Evolutionary conservation across 2,888 invertebrate species (phyloP).

Genomic region (Mellilla xanthometata): DNA sequence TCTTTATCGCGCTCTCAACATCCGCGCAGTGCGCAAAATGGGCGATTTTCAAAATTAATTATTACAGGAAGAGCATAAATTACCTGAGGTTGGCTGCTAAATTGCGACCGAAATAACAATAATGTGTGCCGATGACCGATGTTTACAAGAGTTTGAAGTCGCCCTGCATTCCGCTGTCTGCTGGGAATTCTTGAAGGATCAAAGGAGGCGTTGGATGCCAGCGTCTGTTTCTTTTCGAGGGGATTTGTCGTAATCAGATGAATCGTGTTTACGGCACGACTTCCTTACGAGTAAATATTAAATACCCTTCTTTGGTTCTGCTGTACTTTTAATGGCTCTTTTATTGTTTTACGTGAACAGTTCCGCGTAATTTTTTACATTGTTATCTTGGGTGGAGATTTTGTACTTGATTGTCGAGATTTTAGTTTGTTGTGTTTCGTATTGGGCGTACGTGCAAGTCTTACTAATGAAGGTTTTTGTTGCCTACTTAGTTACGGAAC

Average conservation of each 20-base stretch:
- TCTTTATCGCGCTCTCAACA: slow-evolving; percentile 13
- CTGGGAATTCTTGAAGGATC: slow-evolving; percentile 60
- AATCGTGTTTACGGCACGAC: slow-evolving; percentile 57
- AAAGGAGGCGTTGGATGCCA: slow-evolving; percentile 54
- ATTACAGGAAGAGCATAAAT: slow-evolving; percentile 33
- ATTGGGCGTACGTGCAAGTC: too few species aligned
- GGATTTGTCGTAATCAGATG: slow-evolving; percentile 65
- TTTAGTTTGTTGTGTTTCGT: background rate
- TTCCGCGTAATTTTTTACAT: slow-evolving; percentile 20
- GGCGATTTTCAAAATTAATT: slow-evolving; percentile 25
- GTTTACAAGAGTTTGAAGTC: slow-evolving; percentile 50
- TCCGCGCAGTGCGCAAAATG: slow-evolving; percentile 12
- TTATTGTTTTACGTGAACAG: slow-evolving; percentile 15
- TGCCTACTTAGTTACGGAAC: too few species aligned
- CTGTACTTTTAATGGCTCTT: slow-evolving; percentile 19
- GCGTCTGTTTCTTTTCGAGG: slow-evolving; percentile 64
- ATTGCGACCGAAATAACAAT: slow-evolving; percentile 50
- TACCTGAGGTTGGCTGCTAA: slow-evolving; percentile 39
- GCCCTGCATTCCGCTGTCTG: slow-evolving; percentile 44
- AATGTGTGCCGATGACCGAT: slow-evolving; percentile 52
- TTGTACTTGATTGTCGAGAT: background rate
- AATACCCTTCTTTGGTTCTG: slow-evolving; percentile 29
- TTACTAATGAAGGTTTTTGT: too few species aligned
- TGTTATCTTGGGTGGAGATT: background rate
- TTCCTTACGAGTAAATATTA: slow-evolving; percentile 53